Conservation (phyloP, 2,797 vertebrate species). For the Tauraco hartlaubi region DNA sequence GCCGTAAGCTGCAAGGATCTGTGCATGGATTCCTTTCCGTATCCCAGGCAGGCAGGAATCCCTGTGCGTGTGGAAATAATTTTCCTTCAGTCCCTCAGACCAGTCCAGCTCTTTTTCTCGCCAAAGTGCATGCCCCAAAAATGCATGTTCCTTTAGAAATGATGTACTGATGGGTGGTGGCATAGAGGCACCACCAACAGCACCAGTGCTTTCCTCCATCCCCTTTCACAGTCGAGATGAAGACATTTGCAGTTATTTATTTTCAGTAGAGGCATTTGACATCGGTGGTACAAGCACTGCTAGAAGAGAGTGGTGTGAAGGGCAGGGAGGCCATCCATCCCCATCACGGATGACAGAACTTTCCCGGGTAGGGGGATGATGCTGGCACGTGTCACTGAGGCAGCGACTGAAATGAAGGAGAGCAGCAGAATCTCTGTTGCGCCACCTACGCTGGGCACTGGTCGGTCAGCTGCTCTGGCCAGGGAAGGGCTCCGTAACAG, state of each 20-base stretch:
- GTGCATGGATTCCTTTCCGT: neutral
- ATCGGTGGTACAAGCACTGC: neutral
- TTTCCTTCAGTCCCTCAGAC: neutral
- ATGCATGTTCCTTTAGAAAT: neutral
- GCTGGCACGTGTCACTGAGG: neutral
- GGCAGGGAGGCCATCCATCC: too few species aligned
- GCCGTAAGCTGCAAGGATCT: neutral
- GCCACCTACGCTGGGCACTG: accelerated
- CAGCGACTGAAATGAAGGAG: neutral
- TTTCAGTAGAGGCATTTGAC: neutral
- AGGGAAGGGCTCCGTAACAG: neutral
- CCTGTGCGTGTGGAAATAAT: neutral
- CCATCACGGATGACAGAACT: neutral
- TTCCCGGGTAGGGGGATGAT: neutral
- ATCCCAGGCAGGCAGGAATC: neutral
- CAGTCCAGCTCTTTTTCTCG: neutral
- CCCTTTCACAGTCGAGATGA: neutral
- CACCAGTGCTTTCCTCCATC: neutral
- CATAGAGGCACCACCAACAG: neutral
- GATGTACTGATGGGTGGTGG: neutral
- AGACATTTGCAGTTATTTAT: neutral
- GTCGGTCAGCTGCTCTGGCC: neutral
- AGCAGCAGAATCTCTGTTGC: neutral
- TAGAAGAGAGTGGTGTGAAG: neutral
- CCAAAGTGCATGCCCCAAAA: accelerated